Evolutionary conservation across 2,888 invertebrate species (phyloP).

Genomic region (Carcina quercana): DNA sequence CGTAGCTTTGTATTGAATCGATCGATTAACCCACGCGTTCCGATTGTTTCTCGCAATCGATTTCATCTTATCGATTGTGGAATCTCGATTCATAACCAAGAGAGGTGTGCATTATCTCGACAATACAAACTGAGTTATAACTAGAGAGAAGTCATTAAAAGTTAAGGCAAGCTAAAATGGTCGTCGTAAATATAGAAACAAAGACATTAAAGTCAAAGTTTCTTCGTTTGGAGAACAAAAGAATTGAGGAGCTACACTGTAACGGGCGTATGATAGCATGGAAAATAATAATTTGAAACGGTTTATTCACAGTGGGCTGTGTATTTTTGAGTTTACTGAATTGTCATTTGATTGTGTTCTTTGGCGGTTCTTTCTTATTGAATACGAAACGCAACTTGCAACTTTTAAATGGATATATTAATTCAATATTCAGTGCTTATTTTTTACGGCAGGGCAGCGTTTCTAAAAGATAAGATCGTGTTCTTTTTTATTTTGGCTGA

Average conservation of each 20-base stretch:
- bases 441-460: too few species aligned
- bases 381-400: too few species aligned
- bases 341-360: too few species aligned
- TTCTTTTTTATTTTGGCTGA: too few species aligned
- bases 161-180: conserved; percentile 17
- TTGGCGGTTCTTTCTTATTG: too few species aligned
- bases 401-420: too few species aligned
- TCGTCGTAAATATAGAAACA: conserved; percentile 27
- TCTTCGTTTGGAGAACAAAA: conserved; percentile 27
- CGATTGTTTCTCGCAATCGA: conserved; percentile 41
- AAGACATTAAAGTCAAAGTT: conserved; percentile 25
- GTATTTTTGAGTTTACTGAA: too few species aligned
- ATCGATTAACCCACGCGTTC: conserved; percentile 52
- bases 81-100: conserved; percentile 36
- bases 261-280: too few species aligned
- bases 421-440: too few species aligned
- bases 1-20: conserved; percentile 48
- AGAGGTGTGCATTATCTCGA: conserved; percentile 10
- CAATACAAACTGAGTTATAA: conserved; percentile 4
- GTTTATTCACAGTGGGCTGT: too few species aligned
- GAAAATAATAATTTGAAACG: too few species aligned
- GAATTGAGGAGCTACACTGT: conserved; percentile 23
- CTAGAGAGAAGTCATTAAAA: conserved; percentile 17
- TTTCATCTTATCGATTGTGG: conserved; percentile 39
- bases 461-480: too few species aligned